phyloP scores from a whole-genome alignment of 37 sponge, comb jelly and placozoan species.

The Halisarca cf. caerulea region DNA sequence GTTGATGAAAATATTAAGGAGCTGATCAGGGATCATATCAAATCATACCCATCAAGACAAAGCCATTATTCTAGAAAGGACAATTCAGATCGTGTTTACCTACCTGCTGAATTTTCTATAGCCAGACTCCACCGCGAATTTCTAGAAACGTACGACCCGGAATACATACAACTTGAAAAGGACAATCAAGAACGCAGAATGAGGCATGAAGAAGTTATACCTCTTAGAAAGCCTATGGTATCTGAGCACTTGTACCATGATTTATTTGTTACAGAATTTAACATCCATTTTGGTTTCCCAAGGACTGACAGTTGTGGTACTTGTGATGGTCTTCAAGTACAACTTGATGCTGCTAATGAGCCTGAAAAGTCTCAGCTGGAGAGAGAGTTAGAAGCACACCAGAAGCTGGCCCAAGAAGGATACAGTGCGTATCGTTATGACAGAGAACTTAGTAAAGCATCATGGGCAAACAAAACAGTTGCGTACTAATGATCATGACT shows the following conservation, averaged over 20 bases:
- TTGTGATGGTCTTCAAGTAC: constrained; percentile 25
- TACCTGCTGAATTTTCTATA: constrained; percentile 57
- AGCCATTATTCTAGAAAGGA: constrained; percentile 57
- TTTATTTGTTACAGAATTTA: constrained; percentile 51
- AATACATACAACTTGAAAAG: constrained; percentile 46
- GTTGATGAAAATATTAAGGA: constrained; percentile 31
- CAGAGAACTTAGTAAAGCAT: constrained; percentile 5
- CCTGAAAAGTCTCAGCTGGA: constrained; percentile 14
- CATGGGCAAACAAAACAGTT: constrained; percentile 19
- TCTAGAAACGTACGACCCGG: constrained; percentile 50
- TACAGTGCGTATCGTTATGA: constrained; percentile 35
- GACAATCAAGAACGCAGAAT: constrained; percentile 27
- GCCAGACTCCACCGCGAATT: constrained; percentile 33
- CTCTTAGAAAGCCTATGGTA: constrained; percentile 57
- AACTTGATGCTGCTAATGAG: constrained; percentile 4
- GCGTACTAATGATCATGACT: not conserved
- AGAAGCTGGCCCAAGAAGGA: constrained; percentile 19
- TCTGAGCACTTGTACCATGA: constrained; percentile 58
- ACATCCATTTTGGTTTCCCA: constrained; percentile 59
- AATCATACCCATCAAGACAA: constrained; percentile 33
- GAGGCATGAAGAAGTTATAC: constrained; percentile 34
- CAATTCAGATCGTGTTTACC: constrained; percentile 44
- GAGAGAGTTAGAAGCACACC: constrained; percentile 11
- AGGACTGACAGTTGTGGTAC: constrained; percentile 35
- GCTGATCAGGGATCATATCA: constrained; percentile 39